These are phyloP conservation scores for Agrypnia vestita DNA, from an alignment of 1,140 invertebrate genomes.

Conservation along the genomic window DNA sequence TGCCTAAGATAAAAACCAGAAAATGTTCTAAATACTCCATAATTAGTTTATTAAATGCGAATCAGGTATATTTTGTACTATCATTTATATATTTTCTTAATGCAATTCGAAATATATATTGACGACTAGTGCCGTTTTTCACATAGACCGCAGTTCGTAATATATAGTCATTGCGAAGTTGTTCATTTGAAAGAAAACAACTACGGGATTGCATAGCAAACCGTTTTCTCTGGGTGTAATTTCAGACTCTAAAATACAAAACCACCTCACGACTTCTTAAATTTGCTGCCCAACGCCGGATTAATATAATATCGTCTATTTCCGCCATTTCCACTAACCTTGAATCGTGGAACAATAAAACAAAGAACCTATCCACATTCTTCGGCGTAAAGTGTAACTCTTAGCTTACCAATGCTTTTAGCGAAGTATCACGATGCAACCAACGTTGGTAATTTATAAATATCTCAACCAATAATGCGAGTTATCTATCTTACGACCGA, in stretches of 20 bases:
- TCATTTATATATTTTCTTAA: too few species aligned
- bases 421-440: slow-evolving; percentile 37
- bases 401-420: slow-evolving; percentile 9
- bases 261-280: slow-evolving; percentile 30
- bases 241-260: slow-evolving; percentile 4
- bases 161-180: too few species aligned
- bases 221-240: neutral
- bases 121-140: too few species aligned
- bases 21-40: too few species aligned
- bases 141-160: too few species aligned
- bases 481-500: slow-evolving; percentile 30
- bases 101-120: too few species aligned
- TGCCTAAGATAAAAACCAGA: too few species aligned
- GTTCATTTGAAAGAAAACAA: neutral
- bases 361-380: slow-evolving; percentile 41
- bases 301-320: slow-evolving; percentile 30
- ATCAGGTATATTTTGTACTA: too few species aligned
- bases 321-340: slow-evolving; percentile 24
- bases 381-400: slow-evolving; percentile 29
- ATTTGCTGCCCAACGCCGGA: neutral
- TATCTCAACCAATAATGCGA: slow-evolving; percentile 23
- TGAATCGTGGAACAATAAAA: slow-evolving; percentile 37
- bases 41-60: too few species aligned
- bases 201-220: neutral
- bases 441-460: neutral